phyloP scores from a whole-genome alignment of 2,888 invertebrate species.

The Drepanosiphum platanoidis region DNA sequence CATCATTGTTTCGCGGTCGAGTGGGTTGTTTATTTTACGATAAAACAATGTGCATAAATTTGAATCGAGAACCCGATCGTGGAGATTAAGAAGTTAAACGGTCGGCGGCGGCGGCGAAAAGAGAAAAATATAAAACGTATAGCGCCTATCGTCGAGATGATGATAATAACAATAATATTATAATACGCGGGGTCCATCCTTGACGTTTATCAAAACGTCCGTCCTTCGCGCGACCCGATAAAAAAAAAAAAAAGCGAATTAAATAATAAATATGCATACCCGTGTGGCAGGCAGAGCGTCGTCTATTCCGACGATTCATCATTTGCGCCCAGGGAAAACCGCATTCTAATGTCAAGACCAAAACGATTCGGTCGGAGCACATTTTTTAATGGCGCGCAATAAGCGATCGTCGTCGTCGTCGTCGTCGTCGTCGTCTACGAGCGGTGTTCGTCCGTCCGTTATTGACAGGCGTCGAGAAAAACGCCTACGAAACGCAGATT shows the following conservation, averaged over 20 bases:
- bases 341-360: conserved; percentile 52
- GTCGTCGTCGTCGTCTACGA: too few species aligned
- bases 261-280: background rate
- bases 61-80: conserved; percentile 5
- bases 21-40: conserved; percentile 16
- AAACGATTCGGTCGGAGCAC: too few species aligned
- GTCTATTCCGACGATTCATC: conserved; percentile 35
- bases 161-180: too few species aligned
- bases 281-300: background rate
- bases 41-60: background rate
- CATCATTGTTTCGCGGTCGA: conserved; percentile 17
- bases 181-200: conserved; percentile 6
- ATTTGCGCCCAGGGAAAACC: conserved; percentile 47
- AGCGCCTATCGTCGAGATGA: too few species aligned
- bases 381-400: too few species aligned
- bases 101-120: too few species aligned
- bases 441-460: background rate
- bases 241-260: conserved; percentile 21
- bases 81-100: too few species aligned
- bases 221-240: conserved; percentile 32
- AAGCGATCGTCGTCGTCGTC: too few species aligned
- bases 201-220: conserved; percentile 38
- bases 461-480: background rate
- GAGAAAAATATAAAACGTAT: background rate
- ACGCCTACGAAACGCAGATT: background rate